These are phyloP conservation scores for Aphelenchoides fujianensis DNA, from an alignment of 1,140 invertebrate genomes.

Conservation along the genomic window DNA sequence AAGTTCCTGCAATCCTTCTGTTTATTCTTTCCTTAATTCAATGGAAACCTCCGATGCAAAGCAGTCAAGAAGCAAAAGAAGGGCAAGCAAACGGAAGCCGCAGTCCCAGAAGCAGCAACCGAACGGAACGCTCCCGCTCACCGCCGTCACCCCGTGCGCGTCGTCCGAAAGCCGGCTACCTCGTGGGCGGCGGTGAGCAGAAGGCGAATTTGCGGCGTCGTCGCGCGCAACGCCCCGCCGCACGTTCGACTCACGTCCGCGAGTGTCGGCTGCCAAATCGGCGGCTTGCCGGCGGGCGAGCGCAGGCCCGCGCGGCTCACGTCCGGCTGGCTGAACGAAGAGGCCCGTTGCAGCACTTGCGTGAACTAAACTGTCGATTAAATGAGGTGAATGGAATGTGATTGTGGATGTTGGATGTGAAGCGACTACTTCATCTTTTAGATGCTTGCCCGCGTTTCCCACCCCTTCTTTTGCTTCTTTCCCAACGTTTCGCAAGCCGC, in stretches of 20 bases:
- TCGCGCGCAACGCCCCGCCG: not conserved
- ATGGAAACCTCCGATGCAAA: too few relatives aligned
- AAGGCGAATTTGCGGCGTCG: not conserved
- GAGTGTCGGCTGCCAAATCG: constrained; percentile 10
- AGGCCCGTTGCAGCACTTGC: constrained; percentile 36
- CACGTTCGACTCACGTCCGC: constrained; percentile 13
- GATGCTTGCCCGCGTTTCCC: too few relatives aligned
- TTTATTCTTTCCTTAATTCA: too few relatives aligned
- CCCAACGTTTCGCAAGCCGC: too few relatives aligned
- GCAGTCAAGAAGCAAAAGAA: too few relatives aligned
- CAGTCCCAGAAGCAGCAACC: not conserved
- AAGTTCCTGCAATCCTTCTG: constrained; percentile 16
- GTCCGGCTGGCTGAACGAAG: constrained; percentile 33
- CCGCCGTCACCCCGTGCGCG: not conserved
- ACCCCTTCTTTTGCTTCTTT: too few relatives aligned
- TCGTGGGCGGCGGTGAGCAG: not conserved
- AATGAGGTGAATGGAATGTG: too few relatives aligned
- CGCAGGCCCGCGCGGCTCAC: not conserved
- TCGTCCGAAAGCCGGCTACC: constrained; percentile 9
- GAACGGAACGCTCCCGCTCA: not conserved
- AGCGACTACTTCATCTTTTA: too few relatives aligned
- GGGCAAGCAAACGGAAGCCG: not conserved
- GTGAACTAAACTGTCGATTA: constrained; percentile 25
- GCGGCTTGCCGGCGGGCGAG: not conserved
- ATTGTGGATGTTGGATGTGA: too few relatives aligned